Percentiles rank a stretch among this genome's conserved stretches.
phyloP scores from a whole-genome alignment of 1,140 invertebrate genomes.

The Medauroidea extradentata region DNA sequence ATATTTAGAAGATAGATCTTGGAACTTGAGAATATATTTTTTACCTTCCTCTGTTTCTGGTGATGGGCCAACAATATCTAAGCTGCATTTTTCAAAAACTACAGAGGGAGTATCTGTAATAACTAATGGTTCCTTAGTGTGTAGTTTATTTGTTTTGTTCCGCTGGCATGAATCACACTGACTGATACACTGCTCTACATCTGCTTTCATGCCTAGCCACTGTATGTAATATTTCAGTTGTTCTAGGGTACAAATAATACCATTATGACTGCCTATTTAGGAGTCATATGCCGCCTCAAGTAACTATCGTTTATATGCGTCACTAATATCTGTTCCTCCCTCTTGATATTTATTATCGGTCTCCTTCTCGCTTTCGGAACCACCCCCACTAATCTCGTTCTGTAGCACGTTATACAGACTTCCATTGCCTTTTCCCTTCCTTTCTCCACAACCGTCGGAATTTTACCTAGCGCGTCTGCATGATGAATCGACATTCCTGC shows the following conservation, averaged over 20 bases:
- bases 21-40: slow-evolving; percentile 16
- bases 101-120: background rate
- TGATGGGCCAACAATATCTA: slow-evolving; percentile 20
- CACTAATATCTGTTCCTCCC: no score
- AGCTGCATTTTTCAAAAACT: background rate
- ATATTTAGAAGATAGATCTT: slow-evolving; percentile 18
- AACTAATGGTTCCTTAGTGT: background rate
- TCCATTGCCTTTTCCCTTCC: no score
- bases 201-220: background rate
- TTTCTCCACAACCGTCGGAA: no score
- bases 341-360: no score
- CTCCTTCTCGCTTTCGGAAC: no score
- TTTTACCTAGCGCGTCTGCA: slow-evolving; percentile 32
- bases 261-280: background rate
- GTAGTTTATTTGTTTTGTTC: background rate
- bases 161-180: background rate
- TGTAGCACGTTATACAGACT: no score
- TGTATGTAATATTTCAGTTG: background rate
- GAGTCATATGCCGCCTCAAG: background rate
- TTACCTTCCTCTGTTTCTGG: slow-evolving; percentile 8
- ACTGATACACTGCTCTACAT: background rate
- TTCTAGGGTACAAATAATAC: no score
- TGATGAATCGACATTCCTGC: slow-evolving; percentile 34
- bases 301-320: no score
- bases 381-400: no score